Base-by-base conservation (phyloP, 2,113 vertebrate genomes). In the Rhineura floridana region DNA sequence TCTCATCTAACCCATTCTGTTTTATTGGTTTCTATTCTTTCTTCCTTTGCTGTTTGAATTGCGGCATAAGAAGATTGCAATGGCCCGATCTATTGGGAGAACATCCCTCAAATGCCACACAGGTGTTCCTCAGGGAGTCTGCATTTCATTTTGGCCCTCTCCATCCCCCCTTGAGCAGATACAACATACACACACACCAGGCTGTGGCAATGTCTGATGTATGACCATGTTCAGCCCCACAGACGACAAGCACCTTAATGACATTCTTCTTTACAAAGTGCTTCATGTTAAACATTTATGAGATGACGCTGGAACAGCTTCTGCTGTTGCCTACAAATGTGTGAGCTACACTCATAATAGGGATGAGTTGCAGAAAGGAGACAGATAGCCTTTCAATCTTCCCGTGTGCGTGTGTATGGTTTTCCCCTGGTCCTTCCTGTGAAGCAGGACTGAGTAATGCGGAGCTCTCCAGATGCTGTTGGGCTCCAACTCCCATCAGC, bases 201-300 rank as follows among this genome's bases (percentile, higher is more conserved):
- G 46, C 92, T 84, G 21, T 65, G 91, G 91, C 91, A 88, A 44
- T 78, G 83, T 76, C 92, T 96, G 95, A 96, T 94, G 88, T 73
- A 95, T 46, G 73, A 92, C 88, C 79, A 39, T 86, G 91, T 96
- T 93, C 90, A 92, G 94, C 93, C 88, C 89, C 85, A 65, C 85
- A 90, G 89, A 92, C 85, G 85, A 91, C 82, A 94, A 75, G 88
- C 87, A 44, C 92, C 94, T 94, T 96, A 95, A 95, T 94, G 95
- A 96, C 91, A 94, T 91, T 93, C 94, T 93, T 95, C 91, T 95
- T 95, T 93, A 93, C 95, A 93, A 95, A 95, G 93, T 80, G 93
- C 92, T 94, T 63, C 0, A 86, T 86, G 81, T 96, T 97, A 96
- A 97, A 96, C 96, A 96, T 97, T 95, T 85, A 97, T 96, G 95